Evolutionary conservation across 2,888 invertebrate genomes (phyloP).

Genomic region (Pharmacophagus antenor): DNA sequence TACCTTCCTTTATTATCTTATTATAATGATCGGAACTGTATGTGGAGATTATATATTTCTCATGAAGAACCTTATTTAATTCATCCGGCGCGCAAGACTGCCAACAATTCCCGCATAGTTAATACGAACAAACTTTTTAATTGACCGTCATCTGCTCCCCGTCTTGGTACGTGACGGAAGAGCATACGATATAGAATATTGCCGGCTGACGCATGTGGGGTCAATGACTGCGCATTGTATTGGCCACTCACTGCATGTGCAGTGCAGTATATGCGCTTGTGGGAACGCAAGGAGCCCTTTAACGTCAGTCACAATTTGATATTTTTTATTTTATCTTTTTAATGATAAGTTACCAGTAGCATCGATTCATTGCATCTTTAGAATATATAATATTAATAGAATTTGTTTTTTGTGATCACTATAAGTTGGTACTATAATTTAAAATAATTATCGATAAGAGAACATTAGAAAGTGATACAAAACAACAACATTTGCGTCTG

Average conservation of each 20-base stretch:
- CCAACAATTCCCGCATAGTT: conserved; percentile 70
- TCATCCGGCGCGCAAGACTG: conserved; percentile 68
- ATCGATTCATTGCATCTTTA: background rate
- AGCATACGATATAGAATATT: conserved; percentile 61
- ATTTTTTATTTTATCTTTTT: conserved; percentile 25
- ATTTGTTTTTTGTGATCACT: too few relatives aligned
- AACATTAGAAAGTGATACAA: too few relatives aligned
- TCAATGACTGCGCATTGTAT: conserved; percentile 74
- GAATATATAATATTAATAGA: background rate
- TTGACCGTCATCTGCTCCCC: conserved; percentile 75
- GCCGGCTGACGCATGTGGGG: conserved; percentile 70
- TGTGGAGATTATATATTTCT: conserved; percentile 35
- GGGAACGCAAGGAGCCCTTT: conserved; percentile 62
- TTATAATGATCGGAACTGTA: conserved; percentile 12
- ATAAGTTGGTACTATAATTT: too few relatives aligned
- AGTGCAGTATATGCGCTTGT: conserved; percentile 48
- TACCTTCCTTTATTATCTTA: background rate
- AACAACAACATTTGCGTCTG: too few relatives aligned
- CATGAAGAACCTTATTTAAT: conserved; percentile 61
- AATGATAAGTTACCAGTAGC: conserved; percentile 6
- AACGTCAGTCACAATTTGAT: conserved; percentile 29
- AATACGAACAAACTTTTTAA: conserved; percentile 76
- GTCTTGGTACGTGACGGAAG: conserved; percentile 48
- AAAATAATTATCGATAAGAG: too few relatives aligned
- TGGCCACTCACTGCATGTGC: conserved; percentile 54